These are phyloP conservation scores for Clarias magur DNA, from an alignment of 2,113 vertebrate species.

Conservation along the genomic window DNA sequence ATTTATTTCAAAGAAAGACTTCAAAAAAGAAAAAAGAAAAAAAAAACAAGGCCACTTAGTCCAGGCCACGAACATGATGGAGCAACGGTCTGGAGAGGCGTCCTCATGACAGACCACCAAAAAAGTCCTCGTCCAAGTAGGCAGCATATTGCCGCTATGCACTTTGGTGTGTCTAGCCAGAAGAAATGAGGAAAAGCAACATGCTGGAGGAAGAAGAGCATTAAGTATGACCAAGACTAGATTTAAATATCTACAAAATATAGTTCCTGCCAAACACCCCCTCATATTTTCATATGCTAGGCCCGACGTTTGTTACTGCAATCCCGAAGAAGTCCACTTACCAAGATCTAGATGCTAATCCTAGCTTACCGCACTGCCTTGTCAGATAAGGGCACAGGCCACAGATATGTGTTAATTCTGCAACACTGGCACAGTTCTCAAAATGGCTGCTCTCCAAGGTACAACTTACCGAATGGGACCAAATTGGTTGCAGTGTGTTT, in stretches of 20 bases:
- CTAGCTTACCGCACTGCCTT: slow-evolving; percentile 75
- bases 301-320: slow-evolving; percentile 59
- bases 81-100: slow-evolving; percentile 65
- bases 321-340: slow-evolving; percentile 70
- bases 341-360: slow-evolving; percentile 79
- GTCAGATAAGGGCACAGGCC: slow-evolving; percentile 72
- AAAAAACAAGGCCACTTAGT: slow-evolving; percentile 68
- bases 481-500: slow-evolving; percentile 51
- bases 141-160: slow-evolving; percentile 55
- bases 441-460: slow-evolving; percentile 70
- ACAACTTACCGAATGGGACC: slow-evolving; percentile 64
- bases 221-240: slow-evolving; percentile 42
- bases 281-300: slow-evolving; percentile 42
- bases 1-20: slow-evolving; percentile 82
- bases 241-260: slow-evolving; percentile 27
- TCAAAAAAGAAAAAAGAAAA: slow-evolving; percentile 67
- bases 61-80: slow-evolving; percentile 68
- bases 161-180: slow-evolving; percentile 58
- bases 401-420: slow-evolving; percentile 64
- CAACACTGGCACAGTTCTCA: slow-evolving; percentile 69
- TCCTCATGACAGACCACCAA: slow-evolving; percentile 71
- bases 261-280: slow-evolving; percentile 25
- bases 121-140: slow-evolving; percentile 63
- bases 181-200: slow-evolving; percentile 41
- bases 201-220: slow-evolving; percentile 38